Conservation (phyloP, 53 echinoderm and acorn worm genomes). For the Henricia sp. region DNA sequence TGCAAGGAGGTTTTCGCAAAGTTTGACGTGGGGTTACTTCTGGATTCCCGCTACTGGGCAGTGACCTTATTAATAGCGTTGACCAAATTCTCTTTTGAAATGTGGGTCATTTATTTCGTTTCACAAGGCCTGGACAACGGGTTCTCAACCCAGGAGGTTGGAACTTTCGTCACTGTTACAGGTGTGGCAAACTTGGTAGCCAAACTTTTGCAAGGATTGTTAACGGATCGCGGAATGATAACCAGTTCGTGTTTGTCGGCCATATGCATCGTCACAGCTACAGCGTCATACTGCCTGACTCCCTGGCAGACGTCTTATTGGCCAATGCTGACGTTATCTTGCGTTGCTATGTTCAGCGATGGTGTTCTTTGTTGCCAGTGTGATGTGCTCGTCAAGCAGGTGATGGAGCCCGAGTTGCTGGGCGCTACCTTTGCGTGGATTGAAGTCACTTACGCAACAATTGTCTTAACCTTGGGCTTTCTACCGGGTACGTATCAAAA, state of each 20-base stretch:
- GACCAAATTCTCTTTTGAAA: neutral
- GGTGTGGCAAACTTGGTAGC: neutral
- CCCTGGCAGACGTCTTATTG: conserved; percentile 9
- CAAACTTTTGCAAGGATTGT: neutral
- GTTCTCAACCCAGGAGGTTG: neutral
- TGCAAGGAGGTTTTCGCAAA: neutral
- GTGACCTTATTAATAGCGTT: neutral
- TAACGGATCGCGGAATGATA: neutral
- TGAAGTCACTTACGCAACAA: neutral
- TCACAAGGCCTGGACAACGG: neutral
- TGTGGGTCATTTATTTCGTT: conserved; percentile 17
- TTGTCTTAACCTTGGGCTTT: neutral
- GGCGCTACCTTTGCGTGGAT: neutral
- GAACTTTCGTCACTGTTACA: neutral
- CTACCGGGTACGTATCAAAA: conserved; percentile 10
- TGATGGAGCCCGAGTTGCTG: neutral
- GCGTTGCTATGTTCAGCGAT: neutral
- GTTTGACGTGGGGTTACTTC: neutral
- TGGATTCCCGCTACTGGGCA: neutral
- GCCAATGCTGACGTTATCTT: neutral
- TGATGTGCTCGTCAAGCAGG: conserved; percentile 4
- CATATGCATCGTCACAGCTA: neutral
- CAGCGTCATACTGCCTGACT: neutral
- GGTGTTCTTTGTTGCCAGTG: neutral
- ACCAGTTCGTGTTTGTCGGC: neutral